Evolutionary conservation across 2,888 invertebrate genomes (phyloP), one percentile per base, ranked within the genome.

Genomic region (Papilio gigon): DNA sequence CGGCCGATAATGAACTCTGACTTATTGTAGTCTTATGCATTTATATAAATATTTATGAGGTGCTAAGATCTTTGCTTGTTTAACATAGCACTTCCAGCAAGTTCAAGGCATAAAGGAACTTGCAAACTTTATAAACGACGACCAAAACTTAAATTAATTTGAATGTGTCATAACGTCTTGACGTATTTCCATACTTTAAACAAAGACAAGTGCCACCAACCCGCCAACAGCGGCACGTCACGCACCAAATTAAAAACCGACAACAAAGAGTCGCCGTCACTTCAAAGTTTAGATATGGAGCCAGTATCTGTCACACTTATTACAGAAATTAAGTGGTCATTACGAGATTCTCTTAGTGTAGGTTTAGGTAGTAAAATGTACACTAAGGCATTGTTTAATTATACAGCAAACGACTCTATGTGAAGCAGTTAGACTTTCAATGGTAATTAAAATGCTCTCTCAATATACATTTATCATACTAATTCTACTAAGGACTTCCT

Each of bases 71-170:
- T n/a, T n/a, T n/a, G n/a, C n/a, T n/a, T n/a, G n/a, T n/a, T n/a
- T n/a, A n/a, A 37, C 14, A 70, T 61, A 69, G 44, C 56, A 22
- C 47, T 61, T 56, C 37, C 14, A 3, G 1, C 37, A 4, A 37
- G 12, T 37, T 37, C 12, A 9, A 37, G 1, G 14, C 9, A 11
- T 6, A 37, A 37, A 12, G 12, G 11, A 12, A 12, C 11, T 11
- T 9, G 4, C 8, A 33, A 33, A 33, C 33, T 33, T 33, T 33
- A 5, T 33, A 33, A 33, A 5, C n/a, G n/a, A 33, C 4, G 5
- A 37, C 1, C 37, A 37, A 37, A 9, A 27, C 22, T 25, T 50
- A 50, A 50, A 50, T 25, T 50, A 25, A 50, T 50, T 50, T 50
- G 50, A 14, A 14, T 50, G 50, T 50, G 50, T 50, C 50, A 42